phyloP scores from a whole-genome alignment of 1,140 invertebrate species.

The Macrocentrus cingulum region DNA sequence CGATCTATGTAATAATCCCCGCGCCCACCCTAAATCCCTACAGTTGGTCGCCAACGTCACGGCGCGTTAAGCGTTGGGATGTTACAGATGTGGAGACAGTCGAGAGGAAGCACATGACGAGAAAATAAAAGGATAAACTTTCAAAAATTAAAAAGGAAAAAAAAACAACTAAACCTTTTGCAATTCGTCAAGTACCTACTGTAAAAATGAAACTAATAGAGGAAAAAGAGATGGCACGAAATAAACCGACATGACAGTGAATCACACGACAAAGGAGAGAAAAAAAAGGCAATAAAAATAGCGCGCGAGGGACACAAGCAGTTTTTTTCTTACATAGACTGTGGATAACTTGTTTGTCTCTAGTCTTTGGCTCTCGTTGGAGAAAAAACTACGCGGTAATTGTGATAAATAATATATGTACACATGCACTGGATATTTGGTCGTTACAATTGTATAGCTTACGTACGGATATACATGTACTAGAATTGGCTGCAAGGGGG shows the following conservation, averaged over 20 bases:
- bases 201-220: not conserved
- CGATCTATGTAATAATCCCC: not conserved
- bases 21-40: conserved; percentile 18
- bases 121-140: not conserved
- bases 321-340: not conserved
- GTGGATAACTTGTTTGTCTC: not conserved
- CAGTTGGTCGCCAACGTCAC: conserved; percentile 6
- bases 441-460: too few relatives aligned
- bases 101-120: not conserved
- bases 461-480: not conserved
- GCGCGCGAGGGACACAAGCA: too few relatives aligned
- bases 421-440: too few relatives aligned
- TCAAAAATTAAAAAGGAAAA: not conserved
- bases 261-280: not conserved
- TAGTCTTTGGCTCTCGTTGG: not conserved
- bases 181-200: not conserved
- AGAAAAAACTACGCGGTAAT: conserved; percentile 1
- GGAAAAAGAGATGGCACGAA: not conserved
- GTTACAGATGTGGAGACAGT: not conserved
- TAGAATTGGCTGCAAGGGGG: not conserved
- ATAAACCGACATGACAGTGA: not conserved
- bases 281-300: not conserved
- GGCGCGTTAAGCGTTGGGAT: conserved; percentile 9
- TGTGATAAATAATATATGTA: not conserved
- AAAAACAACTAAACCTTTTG: not conserved